Base-by-base conservation (phyloP, 2,113 vertebrate genomes). In the Piprites chloris region DNA sequence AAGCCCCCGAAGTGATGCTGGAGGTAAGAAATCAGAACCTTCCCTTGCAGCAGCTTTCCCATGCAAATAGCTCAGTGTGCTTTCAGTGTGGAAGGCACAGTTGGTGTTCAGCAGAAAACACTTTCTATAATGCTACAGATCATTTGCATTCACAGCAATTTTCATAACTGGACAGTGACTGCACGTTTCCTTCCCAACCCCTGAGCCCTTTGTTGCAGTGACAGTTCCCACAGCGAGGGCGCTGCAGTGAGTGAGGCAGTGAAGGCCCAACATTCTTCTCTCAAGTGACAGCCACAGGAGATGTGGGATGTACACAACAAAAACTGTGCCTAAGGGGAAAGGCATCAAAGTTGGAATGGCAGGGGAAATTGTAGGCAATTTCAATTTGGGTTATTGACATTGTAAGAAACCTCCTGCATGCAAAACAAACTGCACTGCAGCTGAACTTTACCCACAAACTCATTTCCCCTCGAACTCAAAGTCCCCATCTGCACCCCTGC, bases 121-220 rank as follows among this genome's bases (percentile, higher is more conserved):
- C 32, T 68, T 76, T 79, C 80, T 76, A 24, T 76, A 35, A 93
- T 66, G 80, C 73, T 53, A 32, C 42, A 89, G 90, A 58, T 39
- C 18, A 95, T 95, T 92, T 92, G 88, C 76, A 92, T 94, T 87
- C 66, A 84, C 46, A 61, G 53, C n/a, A 85, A 75, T 91, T 90
- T 94, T 91, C 95, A 93, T 75, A 93, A 89, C 73, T 53, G 69
- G 56, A 24, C 71, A 72, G 80, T 72, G 80, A 65, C 61, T 89
- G 83, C 90, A 42, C 0, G 3, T 87, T 96, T 90, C 77, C 73
- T 75, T 65, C 35, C 37, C 62, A 74, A 4, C 23, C 56, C 42
- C 50, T 50, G 59, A 79, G 63, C 50, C 87, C 86, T 95, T 95
- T 96, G 90, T 95, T 75, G 56, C 65, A 68, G 4, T 89, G 96